These are phyloP conservation scores for Neodontobutis hainanensis DNA, from an alignment of 2,113 vertebrate genomes.

Conservation along the genomic window DNA sequence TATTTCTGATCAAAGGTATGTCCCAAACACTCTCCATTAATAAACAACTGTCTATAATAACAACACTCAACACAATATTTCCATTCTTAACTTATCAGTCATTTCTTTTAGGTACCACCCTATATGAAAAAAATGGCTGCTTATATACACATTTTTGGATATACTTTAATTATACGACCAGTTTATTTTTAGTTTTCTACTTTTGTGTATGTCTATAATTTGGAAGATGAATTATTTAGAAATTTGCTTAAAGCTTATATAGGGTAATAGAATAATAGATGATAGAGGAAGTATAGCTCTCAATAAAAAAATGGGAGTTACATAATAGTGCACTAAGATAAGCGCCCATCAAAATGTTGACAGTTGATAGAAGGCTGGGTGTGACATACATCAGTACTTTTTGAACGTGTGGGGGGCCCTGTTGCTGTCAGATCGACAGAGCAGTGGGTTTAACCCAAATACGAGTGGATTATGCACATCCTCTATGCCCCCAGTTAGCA, in stretches of 20 bases:
- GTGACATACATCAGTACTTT: conserved; percentile 36
- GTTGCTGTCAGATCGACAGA: conserved; percentile 56
- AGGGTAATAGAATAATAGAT: neutral
- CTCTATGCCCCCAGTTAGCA: conserved; percentile 67
- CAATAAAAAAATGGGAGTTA: neutral
- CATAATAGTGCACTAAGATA: neutral
- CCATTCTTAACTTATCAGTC: too few relatives aligned
- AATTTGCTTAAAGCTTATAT: neutral
- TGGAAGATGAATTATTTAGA: neutral
- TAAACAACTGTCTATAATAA: too few relatives aligned
- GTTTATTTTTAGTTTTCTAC: too few relatives aligned
- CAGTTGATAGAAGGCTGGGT: conserved; percentile 39
- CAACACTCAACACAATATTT: too few relatives aligned
- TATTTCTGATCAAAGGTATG: too few relatives aligned
- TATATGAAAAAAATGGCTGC: too few relatives aligned
- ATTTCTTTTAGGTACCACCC: too few relatives aligned
- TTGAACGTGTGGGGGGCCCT: conserved; percentile 43
- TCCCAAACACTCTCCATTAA: too few relatives aligned
- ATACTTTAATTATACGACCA: too few relatives aligned
- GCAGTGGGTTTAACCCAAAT: conserved; percentile 75
- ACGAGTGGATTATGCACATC: conserved; percentile 74
- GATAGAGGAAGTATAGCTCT: too few relatives aligned
- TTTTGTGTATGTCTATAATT: neutral
- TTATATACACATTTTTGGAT: too few relatives aligned
- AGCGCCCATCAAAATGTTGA: conserved; percentile 22